These are phyloP conservation scores for Cyclophora punctaria DNA, from an alignment of 2,888 invertebrate species.

Conservation along the genomic window DNA sequence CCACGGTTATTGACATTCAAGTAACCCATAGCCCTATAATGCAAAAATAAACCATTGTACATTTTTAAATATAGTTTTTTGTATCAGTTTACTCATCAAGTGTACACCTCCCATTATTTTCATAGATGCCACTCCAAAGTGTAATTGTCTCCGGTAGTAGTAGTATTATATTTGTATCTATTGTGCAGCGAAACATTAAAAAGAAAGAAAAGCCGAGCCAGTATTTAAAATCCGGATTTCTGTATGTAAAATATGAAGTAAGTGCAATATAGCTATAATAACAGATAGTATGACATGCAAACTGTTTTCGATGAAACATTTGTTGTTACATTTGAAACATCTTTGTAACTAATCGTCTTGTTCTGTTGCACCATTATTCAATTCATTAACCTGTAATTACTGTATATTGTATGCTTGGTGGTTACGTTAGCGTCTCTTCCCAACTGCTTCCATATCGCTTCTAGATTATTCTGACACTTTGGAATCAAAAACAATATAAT, in stretches of 20 bases:
- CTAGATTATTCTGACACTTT: constrained; percentile 40
- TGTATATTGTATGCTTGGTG: constrained; percentile 36
- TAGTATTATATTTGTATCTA: constrained; percentile 27
- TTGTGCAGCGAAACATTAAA: constrained; percentile 39
- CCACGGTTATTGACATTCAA: constrained; percentile 26
- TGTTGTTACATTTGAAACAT: constrained; percentile 10
- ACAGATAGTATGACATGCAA: constrained; percentile 36
- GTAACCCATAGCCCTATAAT: constrained; percentile 20
- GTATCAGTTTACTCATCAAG: constrained; percentile 21
- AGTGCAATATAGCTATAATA: constrained; percentile 68
- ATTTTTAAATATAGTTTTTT: constrained; percentile 27
- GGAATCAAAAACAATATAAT: constrained; percentile 46
- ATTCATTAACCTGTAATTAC: constrained; percentile 28
- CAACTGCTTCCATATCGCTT: constrained; percentile 58
- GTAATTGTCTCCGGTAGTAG: constrained; percentile 38
- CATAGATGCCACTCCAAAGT: constrained; percentile 32
- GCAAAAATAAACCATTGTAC: constrained; percentile 20
- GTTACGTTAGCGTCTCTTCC: constrained; percentile 55
- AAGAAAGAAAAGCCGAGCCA: constrained; percentile 68
- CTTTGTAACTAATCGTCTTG: constrained; percentile 17
- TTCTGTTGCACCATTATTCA: constrained; percentile 35
- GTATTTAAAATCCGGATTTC: constrained; percentile 70
- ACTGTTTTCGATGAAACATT: constrained; percentile 16
- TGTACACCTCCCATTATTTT: constrained; percentile 19
- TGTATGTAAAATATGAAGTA: constrained; percentile 53